A percentile compares a stretch with the other conserved stretches of the same genome.
phyloP scores from a whole-genome alignment of 1,140 invertebrate genomes.

The Lasioglossum baleicum region DNA sequence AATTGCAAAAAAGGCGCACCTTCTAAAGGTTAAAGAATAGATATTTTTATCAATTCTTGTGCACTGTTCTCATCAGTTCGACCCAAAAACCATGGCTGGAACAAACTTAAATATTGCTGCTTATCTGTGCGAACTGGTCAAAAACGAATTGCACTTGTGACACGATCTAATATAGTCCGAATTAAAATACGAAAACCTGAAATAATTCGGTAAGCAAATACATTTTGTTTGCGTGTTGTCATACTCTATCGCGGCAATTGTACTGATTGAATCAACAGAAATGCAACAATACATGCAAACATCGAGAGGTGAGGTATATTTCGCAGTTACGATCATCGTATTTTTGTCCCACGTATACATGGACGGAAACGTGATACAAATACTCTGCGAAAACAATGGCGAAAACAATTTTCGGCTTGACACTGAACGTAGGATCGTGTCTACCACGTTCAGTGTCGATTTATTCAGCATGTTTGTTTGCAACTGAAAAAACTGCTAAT shows the following conservation, averaged over 20 bases:
- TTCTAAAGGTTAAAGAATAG: too few relatives aligned
- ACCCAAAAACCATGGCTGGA: too few relatives aligned
- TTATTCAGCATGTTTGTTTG: background rate
- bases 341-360: background rate
- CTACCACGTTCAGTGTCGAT: background rate
- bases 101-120: too few relatives aligned
- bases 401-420: background rate
- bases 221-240: background rate
- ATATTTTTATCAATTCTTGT: too few relatives aligned
- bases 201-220: background rate
- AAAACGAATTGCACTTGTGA: too few relatives aligned
- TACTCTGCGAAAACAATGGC: background rate
- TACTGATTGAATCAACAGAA: background rate
- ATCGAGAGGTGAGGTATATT: background rate
- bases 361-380: background rate
- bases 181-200: too few relatives aligned
- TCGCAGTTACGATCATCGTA: background rate
- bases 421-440: background rate
- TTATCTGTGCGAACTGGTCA: too few relatives aligned
- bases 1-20: too few relatives aligned
- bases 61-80: too few relatives aligned
- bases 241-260: background rate
- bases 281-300: background rate
- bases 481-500: background rate
- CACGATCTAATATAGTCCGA: too few relatives aligned